Percentiles rank a stretch among this genome's conserved stretches.
phyloP scores from a whole-genome alignment of 2,888 invertebrate species.

The Dryocosmus kuriphilus region DNA sequence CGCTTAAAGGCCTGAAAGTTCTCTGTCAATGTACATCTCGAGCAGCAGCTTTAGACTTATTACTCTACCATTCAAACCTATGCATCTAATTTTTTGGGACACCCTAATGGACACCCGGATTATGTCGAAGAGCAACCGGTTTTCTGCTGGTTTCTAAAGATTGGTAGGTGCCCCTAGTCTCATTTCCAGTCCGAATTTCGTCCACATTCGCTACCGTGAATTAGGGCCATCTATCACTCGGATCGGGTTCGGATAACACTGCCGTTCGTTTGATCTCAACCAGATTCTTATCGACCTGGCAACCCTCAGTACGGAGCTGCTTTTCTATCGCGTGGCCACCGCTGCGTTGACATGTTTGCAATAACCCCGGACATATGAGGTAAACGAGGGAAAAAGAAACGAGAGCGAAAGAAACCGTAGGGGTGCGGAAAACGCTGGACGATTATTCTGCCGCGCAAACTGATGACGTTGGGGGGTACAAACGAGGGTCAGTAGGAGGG shows the following conservation, averaged over 20 bases:
- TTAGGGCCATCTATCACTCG: constrained; percentile 72
- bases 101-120: no score
- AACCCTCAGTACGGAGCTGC: constrained; percentile 44
- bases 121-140: not conserved
- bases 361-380: constrained; percentile 49
- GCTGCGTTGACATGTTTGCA: constrained; percentile 52
- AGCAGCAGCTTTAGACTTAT: no score
- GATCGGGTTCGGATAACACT: constrained; percentile 69
- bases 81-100: no score
- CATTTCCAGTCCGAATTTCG: not conserved
- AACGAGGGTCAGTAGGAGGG: constrained; percentile 2
- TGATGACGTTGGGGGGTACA: constrained; percentile 23
- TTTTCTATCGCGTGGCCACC: constrained; percentile 48
- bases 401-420: not conserved
- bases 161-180: not conserved
- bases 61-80: no score
- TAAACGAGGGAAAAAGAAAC: constrained; percentile 42
- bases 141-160: not conserved
- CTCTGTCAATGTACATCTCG: no score
- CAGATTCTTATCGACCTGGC: constrained; percentile 67
- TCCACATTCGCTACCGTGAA: constrained; percentile 50
- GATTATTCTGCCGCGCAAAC: constrained; percentile 1
- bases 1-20: no score
- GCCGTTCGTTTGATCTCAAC: constrained; percentile 56
- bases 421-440: not conserved